These are phyloP conservation scores for Propithecus coquereli DNA, from an alignment of 2,113 vertebrate species.

Conservation along the genomic window DNA sequence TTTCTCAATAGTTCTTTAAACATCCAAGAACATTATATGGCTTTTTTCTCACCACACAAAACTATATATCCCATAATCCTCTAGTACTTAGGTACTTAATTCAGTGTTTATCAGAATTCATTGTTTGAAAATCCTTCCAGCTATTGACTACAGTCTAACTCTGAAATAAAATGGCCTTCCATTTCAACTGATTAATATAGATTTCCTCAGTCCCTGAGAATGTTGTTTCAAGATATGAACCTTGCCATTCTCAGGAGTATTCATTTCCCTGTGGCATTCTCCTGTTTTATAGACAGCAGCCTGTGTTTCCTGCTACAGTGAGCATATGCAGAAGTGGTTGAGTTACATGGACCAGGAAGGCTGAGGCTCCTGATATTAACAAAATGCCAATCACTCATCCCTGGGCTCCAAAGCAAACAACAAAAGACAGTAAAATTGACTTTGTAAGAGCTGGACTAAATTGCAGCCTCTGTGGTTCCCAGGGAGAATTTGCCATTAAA, in stretches of 20 bases:
- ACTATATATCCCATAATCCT: background rate
- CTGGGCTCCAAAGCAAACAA: background rate
- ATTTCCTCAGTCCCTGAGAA: slow-evolving; percentile 65
- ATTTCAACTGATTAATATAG: slow-evolving; percentile 67
- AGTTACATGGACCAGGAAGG: background rate
- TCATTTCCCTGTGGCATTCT: slow-evolving; percentile 71
- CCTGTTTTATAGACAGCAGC: slow-evolving; percentile 71
- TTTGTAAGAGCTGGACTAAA: background rate
- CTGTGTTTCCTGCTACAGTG: slow-evolving; percentile 66
- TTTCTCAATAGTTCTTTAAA: background rate
- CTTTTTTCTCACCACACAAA: background rate
- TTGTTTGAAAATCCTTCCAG: slow-evolving; percentile 35
- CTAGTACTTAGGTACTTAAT: background rate
- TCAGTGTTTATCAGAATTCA: slow-evolving; percentile 44
- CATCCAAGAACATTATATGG: background rate
- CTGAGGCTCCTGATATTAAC: background rate
- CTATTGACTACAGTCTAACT: slow-evolving; percentile 59
- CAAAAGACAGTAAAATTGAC: slow-evolving; percentile 24
- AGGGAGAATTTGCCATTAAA: slow-evolving; percentile 13
- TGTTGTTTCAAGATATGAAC: slow-evolving; percentile 60
- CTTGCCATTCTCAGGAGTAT: slow-evolving; percentile 66
- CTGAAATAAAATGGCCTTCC: slow-evolving; percentile 75
- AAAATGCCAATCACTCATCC: slow-evolving; percentile 45
- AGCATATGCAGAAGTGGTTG: slow-evolving; percentile 50
- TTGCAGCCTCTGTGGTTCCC: background rate